These are phyloP conservation scores for Antedon mediterranea DNA, from an alignment of 53 echinoderm and acorn worm species.

Conservation along the genomic window DNA sequence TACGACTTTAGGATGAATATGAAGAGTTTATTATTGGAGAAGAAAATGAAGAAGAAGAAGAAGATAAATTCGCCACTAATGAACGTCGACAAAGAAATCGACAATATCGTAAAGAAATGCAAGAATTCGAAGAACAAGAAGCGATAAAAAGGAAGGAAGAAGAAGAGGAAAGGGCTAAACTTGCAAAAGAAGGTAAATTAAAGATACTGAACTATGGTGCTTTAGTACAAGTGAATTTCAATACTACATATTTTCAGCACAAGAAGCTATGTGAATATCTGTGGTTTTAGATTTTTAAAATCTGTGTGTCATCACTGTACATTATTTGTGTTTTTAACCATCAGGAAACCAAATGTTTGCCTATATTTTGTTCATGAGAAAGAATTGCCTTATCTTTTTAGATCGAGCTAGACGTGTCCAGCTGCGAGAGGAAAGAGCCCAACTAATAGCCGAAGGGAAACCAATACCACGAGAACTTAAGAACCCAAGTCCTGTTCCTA, in stretches of 20 bases:
- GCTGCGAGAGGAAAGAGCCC: constrained; percentile 1
- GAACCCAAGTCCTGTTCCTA: not conserved
- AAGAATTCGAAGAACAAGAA: not conserved
- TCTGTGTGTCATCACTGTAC: too few relatives aligned
- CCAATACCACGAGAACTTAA: constrained; percentile 2
- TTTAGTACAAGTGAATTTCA: not conserved
- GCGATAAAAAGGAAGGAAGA: not conserved
- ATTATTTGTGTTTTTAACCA: too few relatives aligned
- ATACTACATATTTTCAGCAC: too few relatives aligned
- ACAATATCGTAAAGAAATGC: not conserved
- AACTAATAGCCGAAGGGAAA: constrained; percentile 12
- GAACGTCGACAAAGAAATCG: not conserved
- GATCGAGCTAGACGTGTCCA: constrained; percentile 4
- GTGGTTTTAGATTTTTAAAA: too few relatives aligned
- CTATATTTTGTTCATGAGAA: too few relatives aligned
- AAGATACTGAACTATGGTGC: not conserved
- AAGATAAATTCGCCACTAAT: not conserved
- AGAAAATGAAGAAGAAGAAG: not conserved
- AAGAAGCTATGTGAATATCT: too few relatives aligned
- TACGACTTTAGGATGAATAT: not conserved
- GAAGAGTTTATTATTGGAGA: not conserved
- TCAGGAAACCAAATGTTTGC: too few relatives aligned
- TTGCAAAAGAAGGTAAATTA: constrained; percentile 5
- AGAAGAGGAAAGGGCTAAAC: not conserved
- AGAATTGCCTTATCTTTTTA: too few relatives aligned